A percentile compares a stretch with the other conserved stretches of the same genome.
Conservation (phyloP, 2,888 invertebrate genomes). For the Drosophila demipolita region DNA sequence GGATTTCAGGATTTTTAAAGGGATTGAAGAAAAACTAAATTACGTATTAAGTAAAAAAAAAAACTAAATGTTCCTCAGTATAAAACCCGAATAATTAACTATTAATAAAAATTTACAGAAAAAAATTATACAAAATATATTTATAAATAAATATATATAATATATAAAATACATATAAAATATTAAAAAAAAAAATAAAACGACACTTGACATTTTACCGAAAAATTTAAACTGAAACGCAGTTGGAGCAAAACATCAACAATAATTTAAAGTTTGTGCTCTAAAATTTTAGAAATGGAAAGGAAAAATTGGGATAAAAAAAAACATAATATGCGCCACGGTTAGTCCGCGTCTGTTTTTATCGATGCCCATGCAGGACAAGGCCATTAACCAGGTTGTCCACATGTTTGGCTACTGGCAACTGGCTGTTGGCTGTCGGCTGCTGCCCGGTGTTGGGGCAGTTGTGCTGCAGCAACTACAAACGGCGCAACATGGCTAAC, state of each 20-base stretch:
- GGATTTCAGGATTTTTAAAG: not conserved
- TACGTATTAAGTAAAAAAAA: not conserved
- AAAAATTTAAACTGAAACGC: not conserved
- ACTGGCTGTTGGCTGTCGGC: not conserved
- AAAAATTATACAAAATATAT: no score
- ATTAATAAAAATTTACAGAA: no score
- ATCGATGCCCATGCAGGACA: slow-evolving; percentile 57
- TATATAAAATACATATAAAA: no score
- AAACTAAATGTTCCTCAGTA: no score
- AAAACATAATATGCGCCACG: slow-evolving; percentile 13
- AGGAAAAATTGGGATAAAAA: not conserved
- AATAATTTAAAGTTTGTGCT: slow-evolving; percentile 8
- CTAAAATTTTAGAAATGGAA: slow-evolving; percentile 8
- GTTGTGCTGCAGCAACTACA: slow-evolving; percentile 6
- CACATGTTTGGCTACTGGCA: slow-evolving; percentile 37
- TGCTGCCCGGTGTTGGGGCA: slow-evolving; percentile 6
- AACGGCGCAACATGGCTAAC: slow-evolving; percentile 42
- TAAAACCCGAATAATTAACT: no score
- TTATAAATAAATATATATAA: no score
- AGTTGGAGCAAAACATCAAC: not conserved
- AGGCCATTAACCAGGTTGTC: slow-evolving; percentile 57
- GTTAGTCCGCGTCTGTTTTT: slow-evolving; percentile 53
- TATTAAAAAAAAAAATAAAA: not conserved
- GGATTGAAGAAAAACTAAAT: not conserved
- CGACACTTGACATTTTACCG: not conserved